Base-by-base conservation (phyloP, 2,797 vertebrate species). In the Hozukius guyotensis region DNA sequence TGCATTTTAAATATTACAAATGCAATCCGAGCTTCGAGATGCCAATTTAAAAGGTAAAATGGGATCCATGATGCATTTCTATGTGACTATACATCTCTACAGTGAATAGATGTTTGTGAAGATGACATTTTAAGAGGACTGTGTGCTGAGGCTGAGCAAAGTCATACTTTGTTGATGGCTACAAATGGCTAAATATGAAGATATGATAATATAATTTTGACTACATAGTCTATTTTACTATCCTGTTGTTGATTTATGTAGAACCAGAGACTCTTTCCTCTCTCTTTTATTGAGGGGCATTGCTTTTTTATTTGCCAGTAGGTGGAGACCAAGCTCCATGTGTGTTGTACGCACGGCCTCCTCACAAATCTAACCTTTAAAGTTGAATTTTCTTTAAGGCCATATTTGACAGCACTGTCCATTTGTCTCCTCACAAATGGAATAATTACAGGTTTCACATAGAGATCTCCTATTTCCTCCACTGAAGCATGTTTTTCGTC, bases 311-410 rank as follows among this genome's bases (percentile, higher is more conserved):
- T 89, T 93, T 82, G 86, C 95, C 95, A 95, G 94, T 95, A 96
- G 96, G 94, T 95, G 96, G 96, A 95, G 95, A 94, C 94, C 90
- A 92, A 94, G 94, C 87, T 95, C 95, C 89, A 94, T 83, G 83
- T 77, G 82, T 89, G 49, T 78, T 73, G 31, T 71, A 78, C 59
- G 61, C 76, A 80, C 65, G 65, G 57, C 52, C 56, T 78, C 75
- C 77, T 72, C 75, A 74, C 84, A 89, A 87, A 88, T 90, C 70
- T 86, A 92, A 87, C 81, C 87, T 93, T 93, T 89, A 87, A 85
- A 88, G 87, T 86, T 71, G 65, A 71, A 72, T 83, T 87, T 84
- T 84, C 69, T 91, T 85, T 88, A 82, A 83, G 70, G 82, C 82
- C 60, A 75, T 85, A 85, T 92, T 83, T 92, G 87, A 90, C 84